phyloP scores from a whole-genome alignment of 2,113 vertebrate genomes.

The Rafetus swinhoei region DNA sequence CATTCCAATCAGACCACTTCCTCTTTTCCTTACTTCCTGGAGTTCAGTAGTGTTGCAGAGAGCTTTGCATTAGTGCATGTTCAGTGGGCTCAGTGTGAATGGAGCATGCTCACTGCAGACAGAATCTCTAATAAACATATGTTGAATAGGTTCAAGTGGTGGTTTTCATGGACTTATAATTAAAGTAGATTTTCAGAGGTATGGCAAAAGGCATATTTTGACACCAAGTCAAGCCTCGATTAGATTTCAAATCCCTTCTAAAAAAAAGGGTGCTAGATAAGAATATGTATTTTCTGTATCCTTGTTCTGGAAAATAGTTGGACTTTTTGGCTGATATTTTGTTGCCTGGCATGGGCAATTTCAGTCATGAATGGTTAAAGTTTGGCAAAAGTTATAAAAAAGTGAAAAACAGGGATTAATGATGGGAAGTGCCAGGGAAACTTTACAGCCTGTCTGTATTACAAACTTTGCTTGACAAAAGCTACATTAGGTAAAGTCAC shows the following conservation, averaged over 20 bases:
- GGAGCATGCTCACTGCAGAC: neutral
- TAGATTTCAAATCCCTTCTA: too few relatives aligned
- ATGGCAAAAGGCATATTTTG: neutral
- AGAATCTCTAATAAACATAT: accelerated
- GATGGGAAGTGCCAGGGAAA: neutral
- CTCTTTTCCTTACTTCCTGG: neutral
- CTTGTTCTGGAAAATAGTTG: neutral
- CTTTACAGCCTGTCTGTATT: too few relatives aligned
- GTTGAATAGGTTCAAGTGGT: neutral
- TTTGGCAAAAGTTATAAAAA: neutral
- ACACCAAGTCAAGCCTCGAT: accelerated
- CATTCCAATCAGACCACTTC: neutral
- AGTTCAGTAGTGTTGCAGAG: neutral
- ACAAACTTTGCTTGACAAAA: too few relatives aligned
- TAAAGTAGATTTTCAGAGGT: neutral
- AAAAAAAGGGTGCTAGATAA: too few relatives aligned
- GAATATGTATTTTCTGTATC: neutral
- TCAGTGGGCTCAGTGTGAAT: neutral
- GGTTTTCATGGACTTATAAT: neutral
- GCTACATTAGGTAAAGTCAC: too few relatives aligned
- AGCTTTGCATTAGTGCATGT: neutral
- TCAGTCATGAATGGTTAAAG: neutral
- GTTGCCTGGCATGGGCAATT: neutral
- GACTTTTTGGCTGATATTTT: neutral
- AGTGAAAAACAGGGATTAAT: neutral